A percentile compares a stretch with the other conserved stretches of the same genome.
Evolutionary conservation across 2,888 invertebrate genomes (phyloP).

Genomic region (Stomorhina lunata): DNA sequence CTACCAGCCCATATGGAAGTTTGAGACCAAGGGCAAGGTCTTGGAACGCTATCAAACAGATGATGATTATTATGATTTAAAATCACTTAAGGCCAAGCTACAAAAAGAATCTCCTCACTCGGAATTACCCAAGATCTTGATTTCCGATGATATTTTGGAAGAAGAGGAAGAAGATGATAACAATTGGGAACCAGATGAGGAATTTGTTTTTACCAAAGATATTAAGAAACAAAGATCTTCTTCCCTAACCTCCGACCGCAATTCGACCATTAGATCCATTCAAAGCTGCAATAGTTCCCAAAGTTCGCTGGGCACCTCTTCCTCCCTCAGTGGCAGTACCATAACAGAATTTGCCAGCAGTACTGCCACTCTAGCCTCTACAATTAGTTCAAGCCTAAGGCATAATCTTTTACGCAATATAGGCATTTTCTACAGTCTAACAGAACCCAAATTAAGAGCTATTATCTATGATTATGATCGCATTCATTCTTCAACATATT

Average conservation of each 20-base stretch:
- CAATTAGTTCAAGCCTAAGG: slow-evolving; percentile 67
- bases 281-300: slow-evolving; percentile 62
- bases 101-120: slow-evolving; percentile 33
- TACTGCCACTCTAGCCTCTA: slow-evolving; percentile 73
- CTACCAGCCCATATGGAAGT: slow-evolving; percentile 80
- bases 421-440: slow-evolving; percentile 76
- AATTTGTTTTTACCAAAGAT: slow-evolving; percentile 76
- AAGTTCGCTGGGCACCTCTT: slow-evolving; percentile 50
- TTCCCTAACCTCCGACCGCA: slow-evolving; percentile 66
- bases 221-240: slow-evolving; percentile 53
- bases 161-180: slow-evolving; percentile 75
- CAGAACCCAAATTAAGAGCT: slow-evolving; percentile 76
- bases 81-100: slow-evolving; percentile 35
- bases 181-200: slow-evolving; percentile 79
- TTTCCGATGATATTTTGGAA: slow-evolving; percentile 36
- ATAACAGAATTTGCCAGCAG: slow-evolving; percentile 76
- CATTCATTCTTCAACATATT: slow-evolving; percentile 71
- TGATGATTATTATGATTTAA: slow-evolving; percentile 65
- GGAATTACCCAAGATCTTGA: slow-evolving; percentile 59
- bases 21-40: slow-evolving; percentile 76
- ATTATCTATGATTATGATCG: slow-evolving; percentile 78
- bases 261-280: slow-evolving; percentile 52
- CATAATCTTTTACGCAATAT: slow-evolving; percentile 76
- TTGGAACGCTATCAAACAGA: slow-evolving; percentile 71
- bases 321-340: slow-evolving; percentile 74